Evolutionary conservation across 2,888 invertebrate species (phyloP), one percentile per base, ranked within the genome.

Genomic region (Amorpha juglandis): DNA sequence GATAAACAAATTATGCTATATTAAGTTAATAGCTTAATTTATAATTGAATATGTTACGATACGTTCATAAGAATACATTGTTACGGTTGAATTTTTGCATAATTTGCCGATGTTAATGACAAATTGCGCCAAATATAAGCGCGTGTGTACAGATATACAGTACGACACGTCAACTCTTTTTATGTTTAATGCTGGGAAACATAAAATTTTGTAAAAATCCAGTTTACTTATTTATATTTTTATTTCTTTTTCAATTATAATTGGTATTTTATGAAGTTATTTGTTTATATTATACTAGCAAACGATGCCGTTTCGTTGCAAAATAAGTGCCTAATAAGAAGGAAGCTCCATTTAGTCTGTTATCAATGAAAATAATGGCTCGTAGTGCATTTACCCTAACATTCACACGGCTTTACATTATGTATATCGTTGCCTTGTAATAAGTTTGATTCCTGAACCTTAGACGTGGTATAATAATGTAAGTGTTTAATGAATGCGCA

Each of bases 21-120:
- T 92, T 91, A 93, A 90, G 84, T 92, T 93, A 89, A 93, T 92
- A 91, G 92, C 92, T 92, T 92, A 91, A 93, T 93, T 92, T 92
- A 92, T 92, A 92, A 92, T 92, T 93, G 90, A 90, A 91, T 86
- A 81, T 88, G 83, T 90, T 88, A 88, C 86, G 88, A 84, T 84
- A 84, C 86, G 84, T 87, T 87, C 87, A 87, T 88, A 88, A 90
- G 88, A 86, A 86, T 76, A 87, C 81, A 88, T 90, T 91, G 90
- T 90, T 91, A 88, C 83, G 87, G 85, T 78, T 82, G 70, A 71
- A 75, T 78, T 88, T 90, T 86, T 81, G 82, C 81, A 82, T 89
- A 87, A 84, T 83, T 80, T 82, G 80, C 69, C 69, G 78, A 69
- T 77, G 83, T 85, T 80, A 79, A 83, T 81, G 84, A 90, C 88